Base-by-base conservation (phyloP, 2,888 invertebrate genomes). In the Drosophila mettleri region DNA sequence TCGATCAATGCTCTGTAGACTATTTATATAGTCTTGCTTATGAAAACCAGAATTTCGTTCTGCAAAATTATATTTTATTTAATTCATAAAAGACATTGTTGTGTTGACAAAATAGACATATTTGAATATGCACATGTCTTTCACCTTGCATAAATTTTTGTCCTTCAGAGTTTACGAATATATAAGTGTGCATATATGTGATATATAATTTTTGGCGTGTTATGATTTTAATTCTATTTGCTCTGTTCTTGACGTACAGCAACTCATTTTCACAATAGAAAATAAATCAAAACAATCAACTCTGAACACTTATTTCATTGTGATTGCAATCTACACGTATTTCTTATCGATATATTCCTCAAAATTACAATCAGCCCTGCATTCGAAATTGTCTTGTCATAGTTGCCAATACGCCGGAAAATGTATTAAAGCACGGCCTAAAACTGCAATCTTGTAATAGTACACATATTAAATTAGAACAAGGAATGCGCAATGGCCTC, bases 401-500 rank as follows among this genome's bases (percentile, higher is more conserved):
- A 73, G 81, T 78, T 59, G 39, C 16, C 59, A 69, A 62, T 57
- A 72, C 81, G 80, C 70, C 77, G 83, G 72, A 62, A 60, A 65
- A 62, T 52, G 52, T 53, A 55, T 54, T 72, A 78, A 73, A 70
- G 38, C 67, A 69, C 85, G 82, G 82, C 85, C 63, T 62, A 52
- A 61, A 73, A 84, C 66, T 81, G 73, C 70, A 72, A 70, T 74
- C 77, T 74, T 77, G 82, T 71, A 68, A 74, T 55, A 72, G 75
- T 71, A 70, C 71, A 76, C 69, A 82, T 80, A 70, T 69, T 71
- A 61, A 58, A 65, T 69, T 74, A 82, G 68, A 79, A 76, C 76
- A 70, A 70, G 73, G 60, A 78, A 70, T 73, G 59, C 81, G 80
- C 76, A 70, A 84, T 84, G 83, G 78, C 69, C 58, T 49, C 75